phyloP scores from a whole-genome alignment of 2,113 vertebrate genomes.

The Camelus dromedarius region DNA sequence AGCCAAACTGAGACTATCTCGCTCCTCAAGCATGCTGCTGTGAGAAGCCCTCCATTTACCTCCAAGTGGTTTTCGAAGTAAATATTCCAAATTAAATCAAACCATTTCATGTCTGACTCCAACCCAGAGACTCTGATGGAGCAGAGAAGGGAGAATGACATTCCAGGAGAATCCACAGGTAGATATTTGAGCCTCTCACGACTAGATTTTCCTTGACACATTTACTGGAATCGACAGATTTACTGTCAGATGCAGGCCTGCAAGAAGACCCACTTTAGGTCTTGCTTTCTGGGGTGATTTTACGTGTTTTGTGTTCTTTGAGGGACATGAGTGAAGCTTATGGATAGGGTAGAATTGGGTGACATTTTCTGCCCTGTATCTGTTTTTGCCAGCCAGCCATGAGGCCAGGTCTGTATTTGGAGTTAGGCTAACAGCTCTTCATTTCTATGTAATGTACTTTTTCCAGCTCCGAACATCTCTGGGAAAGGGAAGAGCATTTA shows the following conservation, averaged over 20 bases:
- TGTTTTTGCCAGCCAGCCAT: neutral
- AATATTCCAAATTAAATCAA: neutral
- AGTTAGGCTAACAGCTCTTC: conserved; percentile 63
- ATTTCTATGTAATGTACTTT: conserved; percentile 69
- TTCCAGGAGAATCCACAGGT: rapidly evolving
- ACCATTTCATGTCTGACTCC: neutral
- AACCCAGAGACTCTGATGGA: neutral
- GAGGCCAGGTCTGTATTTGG: neutral
- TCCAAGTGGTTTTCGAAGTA: neutral
- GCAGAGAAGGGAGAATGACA: neutral
- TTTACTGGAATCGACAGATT: neutral
- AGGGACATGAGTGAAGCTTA: neutral
- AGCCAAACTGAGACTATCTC: neutral
- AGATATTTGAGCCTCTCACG: neutral
- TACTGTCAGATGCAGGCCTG: neutral
- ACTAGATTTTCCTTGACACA: rapidly evolving
- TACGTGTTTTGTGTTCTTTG: neutral
- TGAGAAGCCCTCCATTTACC: neutral
- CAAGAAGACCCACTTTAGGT: neutral
- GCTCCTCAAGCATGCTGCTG: neutral
- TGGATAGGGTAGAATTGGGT: too few species aligned
- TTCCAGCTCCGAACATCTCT: conserved; percentile 95
- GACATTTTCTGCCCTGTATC: neutral
- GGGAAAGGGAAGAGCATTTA: conserved; percentile 96
- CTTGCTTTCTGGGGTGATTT: neutral